Conservation (phyloP, 2,797 vertebrate genomes). For the Gallinago solitaria region DNA sequence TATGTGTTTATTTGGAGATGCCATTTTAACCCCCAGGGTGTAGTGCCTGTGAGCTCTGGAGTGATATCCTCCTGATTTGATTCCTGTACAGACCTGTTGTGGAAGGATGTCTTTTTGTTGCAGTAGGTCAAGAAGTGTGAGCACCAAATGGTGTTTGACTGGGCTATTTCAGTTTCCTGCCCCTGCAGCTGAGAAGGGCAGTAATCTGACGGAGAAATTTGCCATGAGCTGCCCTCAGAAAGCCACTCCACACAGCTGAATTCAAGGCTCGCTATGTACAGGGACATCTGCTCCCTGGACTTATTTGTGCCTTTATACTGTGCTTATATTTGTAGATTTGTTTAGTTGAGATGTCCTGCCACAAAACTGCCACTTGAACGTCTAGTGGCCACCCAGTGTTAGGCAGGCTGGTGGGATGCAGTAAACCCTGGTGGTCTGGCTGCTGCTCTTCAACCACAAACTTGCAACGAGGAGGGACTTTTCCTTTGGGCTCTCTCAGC, state of each 20-base stretch:
- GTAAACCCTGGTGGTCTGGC: neutral
- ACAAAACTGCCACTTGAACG: neutral
- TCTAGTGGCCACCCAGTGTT: neutral
- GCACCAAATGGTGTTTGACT: neutral
- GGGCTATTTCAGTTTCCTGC: neutral
- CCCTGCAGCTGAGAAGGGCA: neutral
- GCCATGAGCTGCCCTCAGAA: neutral
- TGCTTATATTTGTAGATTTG: neutral
- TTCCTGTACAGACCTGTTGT: neutral
- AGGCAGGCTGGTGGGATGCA: neutral
- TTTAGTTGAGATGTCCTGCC: neutral
- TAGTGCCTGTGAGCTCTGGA: rapidly evolving
- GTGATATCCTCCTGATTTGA: neutral
- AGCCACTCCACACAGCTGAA: neutral
- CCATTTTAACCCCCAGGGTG: neutral
- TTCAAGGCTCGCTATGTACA: neutral
- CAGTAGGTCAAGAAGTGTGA: neutral
- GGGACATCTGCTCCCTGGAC: rapidly evolving
- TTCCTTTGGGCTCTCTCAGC: neutral
- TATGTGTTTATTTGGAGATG: neutral
- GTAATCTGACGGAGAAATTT: neutral
- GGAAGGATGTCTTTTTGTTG: neutral
- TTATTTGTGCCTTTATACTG: neutral
- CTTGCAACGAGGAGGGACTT: neutral
- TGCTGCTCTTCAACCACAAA: rapidly evolving